Conservation (phyloP, 2,888 invertebrate genomes). For the Eupithecia subumbrata region DNA sequence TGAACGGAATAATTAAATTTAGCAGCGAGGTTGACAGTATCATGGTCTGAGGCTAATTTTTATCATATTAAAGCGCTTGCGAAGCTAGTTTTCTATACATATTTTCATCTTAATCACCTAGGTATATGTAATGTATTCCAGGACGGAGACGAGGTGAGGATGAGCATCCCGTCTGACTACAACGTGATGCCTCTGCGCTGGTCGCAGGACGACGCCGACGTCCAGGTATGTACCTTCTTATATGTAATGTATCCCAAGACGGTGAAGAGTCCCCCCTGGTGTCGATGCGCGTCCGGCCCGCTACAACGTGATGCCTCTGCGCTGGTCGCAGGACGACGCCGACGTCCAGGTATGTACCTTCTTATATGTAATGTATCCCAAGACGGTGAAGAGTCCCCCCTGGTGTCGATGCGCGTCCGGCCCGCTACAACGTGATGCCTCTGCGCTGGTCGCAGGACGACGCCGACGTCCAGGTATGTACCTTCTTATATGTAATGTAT, state of each 20-base stretch:
- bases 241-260: slow-evolving; percentile 20
- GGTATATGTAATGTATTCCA: slow-evolving; percentile 13
- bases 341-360: slow-evolving; percentile 42
- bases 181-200: slow-evolving; percentile 53
- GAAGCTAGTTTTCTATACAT: not conserved
- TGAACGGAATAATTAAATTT: too few relatives aligned
- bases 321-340: slow-evolving; percentile 45
- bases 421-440: slow-evolving; percentile 51
- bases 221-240: slow-evolving; percentile 38
- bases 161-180: slow-evolving; percentile 45
- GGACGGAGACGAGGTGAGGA: slow-evolving; percentile 35
- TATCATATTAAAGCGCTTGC: too few relatives aligned
- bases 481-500: not conserved
- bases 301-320: slow-evolving; percentile 52
- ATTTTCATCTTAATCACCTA: not conserved
- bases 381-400: slow-evolving; percentile 28
- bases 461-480: slow-evolving; percentile 45
- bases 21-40: too few relatives aligned
- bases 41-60: too few relatives aligned
- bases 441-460: slow-evolving; percentile 48
- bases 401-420: slow-evolving; percentile 44
- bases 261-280: slow-evolving; percentile 28
- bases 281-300: slow-evolving; percentile 46
- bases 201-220: slow-evolving; percentile 45
- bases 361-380: slow-evolving; percentile 10